Evolutionary conservation across 2,113 vertebrate species (phyloP), one percentile per base, ranked within the genome.

Genomic region (Piaya cayana): DNA sequence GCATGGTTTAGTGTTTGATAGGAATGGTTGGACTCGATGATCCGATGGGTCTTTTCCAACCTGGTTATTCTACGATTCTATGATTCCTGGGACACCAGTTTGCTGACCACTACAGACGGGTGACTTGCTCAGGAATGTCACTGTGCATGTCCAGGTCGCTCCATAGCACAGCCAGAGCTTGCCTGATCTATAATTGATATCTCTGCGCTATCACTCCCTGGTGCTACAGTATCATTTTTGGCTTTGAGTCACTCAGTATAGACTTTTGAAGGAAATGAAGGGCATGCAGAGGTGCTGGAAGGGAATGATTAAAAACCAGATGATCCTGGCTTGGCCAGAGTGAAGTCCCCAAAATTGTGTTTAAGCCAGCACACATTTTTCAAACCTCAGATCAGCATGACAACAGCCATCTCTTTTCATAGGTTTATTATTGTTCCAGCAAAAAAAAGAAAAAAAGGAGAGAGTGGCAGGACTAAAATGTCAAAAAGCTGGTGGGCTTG

Each of bases 181-280:
- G 21, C 71, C 75, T 91, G 78, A 96, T 96, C 55, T 79, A 90
- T 91, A 91, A 95, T 95, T 93, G 93, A 96, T 92, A 86, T 63
- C 81, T 59, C 79, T 91, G 64, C 0, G 20, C 91, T 79, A 86
- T 71, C 37, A 11, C 64, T 75, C 87, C 82, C 89, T 63, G 67
- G 62, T 81, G 77, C 69, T 93, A 94, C 91, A 88, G 52, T 53
- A 79, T 79, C 92, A 60, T 53, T 74, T 82, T 3, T 78, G 76
- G 70, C 90, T 92, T 60, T 3, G 8, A 84, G 88, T 95, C 95
- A 78, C 80, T 87, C 47, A 3, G 37, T 6, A 55, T 9, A 88
- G 93, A 83, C 62, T 94, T 79, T 3, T 18, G 63, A 83, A 94
- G 52, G 91, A 96, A 92, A 90, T n/a, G 68, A 88, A 90, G 87